Percentiles rank a stretch among this genome's conserved stretches.
These are phyloP conservation scores for Teleopsis dalmanni DNA, from an alignment of 1,140 invertebrate species.

Conservation along the genomic window DNA sequence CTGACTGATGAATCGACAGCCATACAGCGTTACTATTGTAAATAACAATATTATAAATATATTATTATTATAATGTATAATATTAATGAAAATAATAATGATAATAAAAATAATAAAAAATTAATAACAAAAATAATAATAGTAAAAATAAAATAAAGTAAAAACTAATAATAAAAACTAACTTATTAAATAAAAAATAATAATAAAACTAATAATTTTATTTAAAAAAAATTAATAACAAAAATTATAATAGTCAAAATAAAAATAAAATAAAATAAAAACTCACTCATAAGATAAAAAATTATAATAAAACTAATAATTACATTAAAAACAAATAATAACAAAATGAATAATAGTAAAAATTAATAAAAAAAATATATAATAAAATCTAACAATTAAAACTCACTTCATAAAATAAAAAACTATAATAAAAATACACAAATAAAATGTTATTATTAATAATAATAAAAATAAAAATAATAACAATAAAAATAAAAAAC, in stretches of 20 bases:
- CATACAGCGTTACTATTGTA: too few species aligned
- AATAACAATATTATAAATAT: too few species aligned
- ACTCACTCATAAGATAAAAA: neutral
- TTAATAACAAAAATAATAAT: neutral
- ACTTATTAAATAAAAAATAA: neutral
- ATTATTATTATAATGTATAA: too few species aligned
- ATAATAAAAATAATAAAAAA: too few species aligned
- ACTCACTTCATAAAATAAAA: neutral
- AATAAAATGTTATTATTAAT: neutral
- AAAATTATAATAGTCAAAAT: neutral
- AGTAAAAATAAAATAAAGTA: neutral
- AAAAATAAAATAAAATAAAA: neutral
- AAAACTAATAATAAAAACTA: neutral
- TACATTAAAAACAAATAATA: neutral
- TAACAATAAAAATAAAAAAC: neutral
- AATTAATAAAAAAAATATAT: neutral
- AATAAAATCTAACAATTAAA: neutral
- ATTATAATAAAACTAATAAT: neutral
- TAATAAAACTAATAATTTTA: neutral
- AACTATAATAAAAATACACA: too few species aligned
- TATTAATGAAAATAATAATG: too few species aligned
- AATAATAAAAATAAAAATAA: neutral
- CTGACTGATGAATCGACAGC: too few species aligned
- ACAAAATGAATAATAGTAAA: neutral
- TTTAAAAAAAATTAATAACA: neutral